These are phyloP conservation scores for Orchestia grillus DNA, from an alignment of 1,140 invertebrate genomes.

Conservation along the genomic window DNA sequence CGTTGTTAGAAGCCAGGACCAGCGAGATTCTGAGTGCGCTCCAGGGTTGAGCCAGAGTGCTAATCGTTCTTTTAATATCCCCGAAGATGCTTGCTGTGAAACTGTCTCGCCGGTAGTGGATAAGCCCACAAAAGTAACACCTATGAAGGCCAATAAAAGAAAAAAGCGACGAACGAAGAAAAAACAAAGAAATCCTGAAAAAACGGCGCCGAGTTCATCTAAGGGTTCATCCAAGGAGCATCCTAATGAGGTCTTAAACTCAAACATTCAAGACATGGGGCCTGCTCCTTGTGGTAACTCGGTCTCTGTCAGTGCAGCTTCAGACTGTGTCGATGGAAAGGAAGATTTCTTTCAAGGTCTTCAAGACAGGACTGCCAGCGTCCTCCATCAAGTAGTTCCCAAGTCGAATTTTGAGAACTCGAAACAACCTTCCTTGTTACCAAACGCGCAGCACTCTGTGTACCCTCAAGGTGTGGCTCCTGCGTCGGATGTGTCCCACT, in stretches of 20 bases:
- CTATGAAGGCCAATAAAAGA: constrained; percentile 36
- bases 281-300: not conserved
- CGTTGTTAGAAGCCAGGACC: not conserved
- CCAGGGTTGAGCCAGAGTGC: not conserved
- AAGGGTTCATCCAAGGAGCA: not conserved
- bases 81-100: not conserved
- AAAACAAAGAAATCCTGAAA: not conserved
- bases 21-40: not conserved
- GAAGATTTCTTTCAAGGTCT: not conserved
- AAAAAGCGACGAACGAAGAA: constrained; percentile 41
- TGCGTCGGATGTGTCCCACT: not conserved
- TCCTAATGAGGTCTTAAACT: not conserved
- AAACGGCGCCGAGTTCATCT: not conserved
- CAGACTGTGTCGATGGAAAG: not conserved
- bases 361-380: not conserved
- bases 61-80: not conserved
- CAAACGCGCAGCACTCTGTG: not conserved
- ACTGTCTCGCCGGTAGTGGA: not conserved
- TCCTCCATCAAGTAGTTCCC: too few relatives aligned
- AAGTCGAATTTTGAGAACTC: too few relatives aligned
- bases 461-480: not conserved
- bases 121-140: not conserved
- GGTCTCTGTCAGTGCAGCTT: not conserved
- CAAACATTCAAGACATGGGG: not conserved
- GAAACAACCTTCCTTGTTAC: not conserved